Evolutionary conservation across 1,140 invertebrate species (phyloP), one percentile per base, ranked within the genome.

Genomic region (Cherax destructor): DNA sequence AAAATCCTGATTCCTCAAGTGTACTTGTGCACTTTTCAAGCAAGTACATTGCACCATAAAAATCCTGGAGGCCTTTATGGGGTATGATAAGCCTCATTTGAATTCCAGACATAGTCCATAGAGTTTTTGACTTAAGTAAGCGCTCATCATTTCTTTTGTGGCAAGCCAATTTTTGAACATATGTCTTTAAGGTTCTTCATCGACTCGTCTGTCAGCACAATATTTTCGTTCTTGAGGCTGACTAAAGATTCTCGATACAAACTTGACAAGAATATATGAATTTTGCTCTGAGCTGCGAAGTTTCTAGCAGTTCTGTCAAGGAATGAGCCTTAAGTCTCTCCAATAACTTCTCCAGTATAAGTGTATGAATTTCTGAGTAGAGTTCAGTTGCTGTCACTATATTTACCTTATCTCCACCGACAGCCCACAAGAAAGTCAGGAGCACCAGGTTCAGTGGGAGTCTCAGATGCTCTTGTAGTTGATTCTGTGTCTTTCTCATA

Each of bases 61-160:
- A 88, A 18, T 88, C 86, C 49, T 88, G 86, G 18, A 80, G 24
- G 4, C 86, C 86, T 24, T 88, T 88, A 16, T 88, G 86, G 10
- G 86, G 76, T 7, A 80, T 80, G n/a, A 56, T 88, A 41, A 50
- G 30, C 2, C 79, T 47, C 18, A 30, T 49, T 0, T 47, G 52
- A 76, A 80, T 65, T 9, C 77, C 86, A 4, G 47, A 52, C 21
- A 3, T 7, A 61, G 56, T 88, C 86, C 77, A 80, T 3, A 41
- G 69, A 9, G 24, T 88, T 49, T 88, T 56, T 80, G 76, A 18
- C 49, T 59, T 1, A 88, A 30, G 59, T 80, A 88, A 7, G 86
- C 77, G 30, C 86, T 56, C 10, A 65, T 79, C 5, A 80, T 21
- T 49, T 88, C 86, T n/a, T 79, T 7, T 50, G 24, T 3, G 59